Base-by-base conservation (phyloP, 1,140 invertebrate species). In the Orchestia grillus region DNA sequence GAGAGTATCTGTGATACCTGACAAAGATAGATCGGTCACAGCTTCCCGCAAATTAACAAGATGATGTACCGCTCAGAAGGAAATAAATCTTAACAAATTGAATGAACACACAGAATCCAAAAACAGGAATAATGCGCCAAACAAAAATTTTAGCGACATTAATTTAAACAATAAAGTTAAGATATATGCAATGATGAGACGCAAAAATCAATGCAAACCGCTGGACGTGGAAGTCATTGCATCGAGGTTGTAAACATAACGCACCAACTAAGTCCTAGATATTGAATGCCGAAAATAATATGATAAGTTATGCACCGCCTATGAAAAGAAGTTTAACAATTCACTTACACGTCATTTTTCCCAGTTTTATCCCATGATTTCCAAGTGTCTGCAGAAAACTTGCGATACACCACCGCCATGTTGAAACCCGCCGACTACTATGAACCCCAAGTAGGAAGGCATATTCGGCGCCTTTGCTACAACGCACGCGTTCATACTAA, bases 321-420 rank as follows among this genome's bases (percentile, higher is more conserved):
- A 23, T 23, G 36, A 36, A 77, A 77, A 19, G 36, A 77, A 3
- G 28, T 36, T 77, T 77, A 19, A 53, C 28, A 19, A 19, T 77
- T 97, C 97, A 98, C 98, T 98, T 98, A 98, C 98, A 98, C 98
- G 97, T 98, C 98, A 97, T 97, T 97, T 97, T 98, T 98, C 96
- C 98, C 98, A 96, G 97, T 98, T 97, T 98, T 98, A 97, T 98
- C 98, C 98, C 98, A 98, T 97, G 97, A 97, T 97, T 98, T 98
- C 98, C 98, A 98, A 97, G 98, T 97, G 96, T 98, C 98, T 42
- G 43, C 95, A 91, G 97, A 96, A 96, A 97, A 97, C 95, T 96
- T 96, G 96, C 96, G 96, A 88, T 95, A 91, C 28, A 57, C 95
- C 87, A 87, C 96, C 96, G 96, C 96, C 96, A 97, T 97, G 53